Base-by-base conservation (phyloP, 2,797 vertebrate genomes). In the Apogon hyalosoma region DNA sequence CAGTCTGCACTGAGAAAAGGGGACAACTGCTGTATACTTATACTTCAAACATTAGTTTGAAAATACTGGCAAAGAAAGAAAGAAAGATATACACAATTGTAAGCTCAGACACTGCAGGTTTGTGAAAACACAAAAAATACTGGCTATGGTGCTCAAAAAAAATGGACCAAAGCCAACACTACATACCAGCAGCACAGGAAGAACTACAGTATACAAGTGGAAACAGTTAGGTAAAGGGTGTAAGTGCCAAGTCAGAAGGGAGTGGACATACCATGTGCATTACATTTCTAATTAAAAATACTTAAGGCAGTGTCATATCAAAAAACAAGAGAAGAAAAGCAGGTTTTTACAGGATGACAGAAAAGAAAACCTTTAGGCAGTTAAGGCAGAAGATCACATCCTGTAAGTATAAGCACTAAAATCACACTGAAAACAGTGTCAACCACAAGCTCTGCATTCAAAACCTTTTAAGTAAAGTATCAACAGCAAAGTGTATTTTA, bases 41-140 rank as follows among this genome's bases (percentile, higher is more conserved):
- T 77, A 73, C 50, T 55, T 45, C 38, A 54, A 71, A 51, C 11
- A 9, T 80, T 79, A 75, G 71, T 68, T 42, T 69, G 54, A 63
- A 79, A 68, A 47, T 31, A 43, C 18, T 64, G 50, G 49, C 38
- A 43, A 33, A 12, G 38, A 45, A 21, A 12, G 38, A 45, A 21
- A 36, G 18, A 69, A 68, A 59, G 46, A 56, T 52, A 61, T 82
- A 78, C 38, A 61, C 7, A 41, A 54, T 12, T 33, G 42, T 15
- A 39, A 80, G 63, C 47, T 43, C 15, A 80, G 46, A 60, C 31
- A 19, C 42, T 3, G 41, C 40, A 65, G 54, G 62, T 21, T 28
- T 24, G 51, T 6, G 33, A 36, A 36, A 36, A 0, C 40, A 54
- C 38, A 59, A 18, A 63, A 72, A 57, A 42, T 9, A 53, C 41